Conservation (phyloP, 2,888 invertebrate species). For the Drosophila setosimentum region DNA sequence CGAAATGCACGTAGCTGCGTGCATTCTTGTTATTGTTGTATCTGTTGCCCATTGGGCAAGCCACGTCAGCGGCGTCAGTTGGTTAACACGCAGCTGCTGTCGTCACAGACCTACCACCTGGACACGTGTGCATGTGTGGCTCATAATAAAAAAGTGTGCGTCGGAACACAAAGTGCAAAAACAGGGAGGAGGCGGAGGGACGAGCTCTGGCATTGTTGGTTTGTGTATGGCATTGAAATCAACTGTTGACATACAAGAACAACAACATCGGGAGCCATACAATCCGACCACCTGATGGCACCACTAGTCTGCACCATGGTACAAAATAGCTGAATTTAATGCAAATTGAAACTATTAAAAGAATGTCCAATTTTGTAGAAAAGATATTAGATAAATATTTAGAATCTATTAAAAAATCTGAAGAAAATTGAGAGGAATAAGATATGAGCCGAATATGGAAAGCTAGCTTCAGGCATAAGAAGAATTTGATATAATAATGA, state of each 20-base stretch:
- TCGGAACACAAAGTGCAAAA: slow-evolving; percentile 64
- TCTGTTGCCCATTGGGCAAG: slow-evolving; percentile 24
- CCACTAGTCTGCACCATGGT: slow-evolving; percentile 49
- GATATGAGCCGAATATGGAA: neutral
- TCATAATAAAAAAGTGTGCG: slow-evolving; percentile 76
- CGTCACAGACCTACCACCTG: slow-evolving; percentile 32
- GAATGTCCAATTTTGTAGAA: neutral
- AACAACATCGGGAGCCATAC: slow-evolving; percentile 27
- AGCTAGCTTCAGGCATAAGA: neutral
- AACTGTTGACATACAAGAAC: slow-evolving; percentile 76
- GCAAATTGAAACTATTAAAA: neutral
- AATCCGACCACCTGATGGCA: slow-evolving; percentile 67
- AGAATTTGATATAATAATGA: neutral
- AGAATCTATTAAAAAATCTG: neutral
- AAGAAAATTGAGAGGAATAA: neutral
- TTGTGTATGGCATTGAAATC: slow-evolving; percentile 72
- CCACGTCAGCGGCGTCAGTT: slow-evolving; percentile 38
- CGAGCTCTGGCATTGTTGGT: slow-evolving; percentile 27
- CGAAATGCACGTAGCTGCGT: slow-evolving; percentile 72
- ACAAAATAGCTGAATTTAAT: neutral
- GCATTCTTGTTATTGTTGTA: slow-evolving; percentile 17
- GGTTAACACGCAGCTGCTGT: slow-evolving; percentile 49
- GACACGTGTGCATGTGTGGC: slow-evolving; percentile 75
- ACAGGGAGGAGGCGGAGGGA: neutral
- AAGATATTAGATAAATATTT: neutral